Conservation (phyloP, 2,888 invertebrate genomes). For the Octonoba sinensis region DNA sequence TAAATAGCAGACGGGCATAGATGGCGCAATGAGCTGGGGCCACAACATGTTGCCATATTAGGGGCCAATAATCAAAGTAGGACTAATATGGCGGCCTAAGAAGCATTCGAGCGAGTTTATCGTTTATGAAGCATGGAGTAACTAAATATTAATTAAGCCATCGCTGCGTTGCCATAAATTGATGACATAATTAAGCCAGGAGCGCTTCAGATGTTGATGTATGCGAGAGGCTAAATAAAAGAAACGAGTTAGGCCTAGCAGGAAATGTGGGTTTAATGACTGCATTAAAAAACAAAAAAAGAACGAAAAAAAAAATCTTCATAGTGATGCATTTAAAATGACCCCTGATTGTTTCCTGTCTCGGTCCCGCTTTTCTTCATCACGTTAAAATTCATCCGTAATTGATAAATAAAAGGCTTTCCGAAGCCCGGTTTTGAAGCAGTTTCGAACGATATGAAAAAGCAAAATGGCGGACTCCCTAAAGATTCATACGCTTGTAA, state of each 20-base stretch:
- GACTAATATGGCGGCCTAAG: constrained; percentile 45
- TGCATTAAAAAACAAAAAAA: constrained; percentile 29
- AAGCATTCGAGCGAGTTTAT: constrained; percentile 60
- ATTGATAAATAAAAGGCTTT: constrained; percentile 53
- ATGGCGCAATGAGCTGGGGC: constrained; percentile 32
- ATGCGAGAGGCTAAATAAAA: constrained; percentile 33
- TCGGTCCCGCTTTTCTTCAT: constrained; percentile 27
- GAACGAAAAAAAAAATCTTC: constrained; percentile 20
- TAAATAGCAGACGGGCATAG: constrained; percentile 11
- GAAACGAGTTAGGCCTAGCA: constrained; percentile 24
- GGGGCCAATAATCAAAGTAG: constrained; percentile 41
- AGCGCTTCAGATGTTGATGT: constrained; percentile 62
- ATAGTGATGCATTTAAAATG: constrained; percentile 58
- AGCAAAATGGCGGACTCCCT: not conserved
- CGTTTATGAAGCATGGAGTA: constrained; percentile 61
- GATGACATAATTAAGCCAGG: constrained; percentile 60
- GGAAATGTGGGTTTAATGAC: constrained; percentile 61
- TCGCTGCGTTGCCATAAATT: constrained; percentile 61
- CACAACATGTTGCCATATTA: constrained; percentile 59
- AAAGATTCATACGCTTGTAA: not conserved
- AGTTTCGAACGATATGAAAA: constrained; percentile 18
- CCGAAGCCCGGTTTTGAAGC: constrained; percentile 12
- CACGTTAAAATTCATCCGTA: constrained; percentile 20
- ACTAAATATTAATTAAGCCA: constrained; percentile 64
- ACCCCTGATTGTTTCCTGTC: constrained; percentile 45